phyloP scores from a whole-genome alignment of 2,797 vertebrate genomes.

The Notamacropus eugenii region DNA sequence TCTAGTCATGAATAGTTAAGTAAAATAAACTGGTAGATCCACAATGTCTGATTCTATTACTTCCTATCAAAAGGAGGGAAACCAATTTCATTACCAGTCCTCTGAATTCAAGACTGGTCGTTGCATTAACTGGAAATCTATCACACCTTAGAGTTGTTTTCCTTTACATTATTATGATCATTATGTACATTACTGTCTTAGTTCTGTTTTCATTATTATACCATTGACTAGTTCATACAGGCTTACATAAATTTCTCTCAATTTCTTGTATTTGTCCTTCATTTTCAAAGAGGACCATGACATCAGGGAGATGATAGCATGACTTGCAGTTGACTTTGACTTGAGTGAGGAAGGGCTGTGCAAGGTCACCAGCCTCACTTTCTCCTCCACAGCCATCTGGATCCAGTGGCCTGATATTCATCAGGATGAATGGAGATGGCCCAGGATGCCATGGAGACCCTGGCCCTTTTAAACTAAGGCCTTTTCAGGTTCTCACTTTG shows the following conservation, averaged over 20 bases:
- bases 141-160: background rate
- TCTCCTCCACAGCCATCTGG: too few species aligned
- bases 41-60: background rate
- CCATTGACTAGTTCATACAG: background rate
- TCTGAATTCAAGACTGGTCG: background rate
- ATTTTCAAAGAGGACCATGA: too few species aligned
- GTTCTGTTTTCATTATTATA: background rate
- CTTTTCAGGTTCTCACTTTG: too few species aligned
- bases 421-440: too few species aligned
- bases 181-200: background rate
- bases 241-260: background rate
- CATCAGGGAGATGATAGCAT: too few species aligned
- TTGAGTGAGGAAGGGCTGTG: too few species aligned
- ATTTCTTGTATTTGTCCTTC: background rate
- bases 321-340: too few species aligned
- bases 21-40: background rate
- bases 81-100: background rate
- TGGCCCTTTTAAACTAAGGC: too few species aligned
- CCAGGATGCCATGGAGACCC: too few species aligned
- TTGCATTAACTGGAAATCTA: background rate
- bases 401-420: too few species aligned
- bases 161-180: background rate
- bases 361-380: too few species aligned
- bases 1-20: background rate
- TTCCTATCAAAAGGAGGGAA: background rate